Evolutionary conservation across 2,797 vertebrate species (phyloP), one percentile per base, ranked within the genome.

Genomic region (Emydoidea blandingii): DNA sequence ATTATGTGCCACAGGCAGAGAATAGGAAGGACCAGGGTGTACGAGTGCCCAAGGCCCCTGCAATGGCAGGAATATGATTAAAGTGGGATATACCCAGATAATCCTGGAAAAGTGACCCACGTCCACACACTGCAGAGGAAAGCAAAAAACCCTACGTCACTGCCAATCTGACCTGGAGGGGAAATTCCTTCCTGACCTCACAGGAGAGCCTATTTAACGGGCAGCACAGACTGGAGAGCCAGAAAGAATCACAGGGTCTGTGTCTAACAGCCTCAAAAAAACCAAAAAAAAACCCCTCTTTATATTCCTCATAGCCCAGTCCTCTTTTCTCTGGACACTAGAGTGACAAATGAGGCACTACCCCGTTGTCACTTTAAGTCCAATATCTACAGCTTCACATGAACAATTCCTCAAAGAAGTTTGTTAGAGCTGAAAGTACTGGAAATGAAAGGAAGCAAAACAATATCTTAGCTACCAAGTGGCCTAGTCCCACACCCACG

Each of bases 381-480:
- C 0, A n/a, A 1, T 25, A 78, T 12, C 47, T 94, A 81, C 83
- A 83, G 27, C 50, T 0, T 78, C 23, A n/a, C 2, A 31, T 15
- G 25, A 93, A 27, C 27, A 91, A 81, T 7, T 85, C 10, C 10
- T 88, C 31, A 29, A 0, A 79, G 14, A 57, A 59, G 8, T 80
- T 23, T 83, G 3, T 47, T 86, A 53, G 34, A 88, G 21, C 6
- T 76, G 41, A 74, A 96, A 74, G 21, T 85, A 85, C 50, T 83
- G 57, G 87, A 92, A 95, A 84, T 31, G 2, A 92, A 94, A 44
- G 37, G 5, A 47, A 82, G 54, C 37, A 44, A 54, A 82, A n/a
- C 1, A 88, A 52, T 15, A 62, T 52, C 25, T 37, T 15, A 84
- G 72, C 91, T 47, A 53, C 37, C 85, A 65, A 87, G 79, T 25